These are phyloP conservation scores for Erythrocercus mccallii DNA, from an alignment of 2,113 vertebrate genomes.

Conservation along the genomic window DNA sequence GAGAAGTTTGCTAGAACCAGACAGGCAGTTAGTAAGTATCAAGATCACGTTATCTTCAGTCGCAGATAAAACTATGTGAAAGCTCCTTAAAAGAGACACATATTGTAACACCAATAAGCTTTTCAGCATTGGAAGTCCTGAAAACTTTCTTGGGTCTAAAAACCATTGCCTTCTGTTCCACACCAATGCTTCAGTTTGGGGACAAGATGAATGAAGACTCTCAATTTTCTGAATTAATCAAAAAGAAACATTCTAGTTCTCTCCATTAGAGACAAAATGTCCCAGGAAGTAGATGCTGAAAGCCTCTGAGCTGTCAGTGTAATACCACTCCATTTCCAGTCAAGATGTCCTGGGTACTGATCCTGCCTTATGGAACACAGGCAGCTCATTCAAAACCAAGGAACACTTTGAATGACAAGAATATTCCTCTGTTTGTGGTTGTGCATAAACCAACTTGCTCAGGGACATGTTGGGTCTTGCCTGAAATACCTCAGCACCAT, in stretches of 20 bases:
- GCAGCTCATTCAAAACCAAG: neutral
- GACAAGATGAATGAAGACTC: neutral
- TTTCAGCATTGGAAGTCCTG: neutral
- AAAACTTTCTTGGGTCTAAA: neutral
- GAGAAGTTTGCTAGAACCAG: neutral
- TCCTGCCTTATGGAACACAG: neutral
- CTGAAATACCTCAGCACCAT: constrained; percentile 60
- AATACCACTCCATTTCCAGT: neutral
- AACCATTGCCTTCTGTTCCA: neutral
- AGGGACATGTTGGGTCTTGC: neutral
- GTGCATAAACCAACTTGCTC: neutral
- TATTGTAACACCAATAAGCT: neutral
- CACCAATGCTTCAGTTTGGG: neutral
- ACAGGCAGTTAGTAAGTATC: neutral
- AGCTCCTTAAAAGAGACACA: neutral
- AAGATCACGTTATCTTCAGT: neutral
- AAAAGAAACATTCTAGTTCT: neutral
- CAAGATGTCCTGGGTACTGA: neutral
- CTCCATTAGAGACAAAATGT: neutral
- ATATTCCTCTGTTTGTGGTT: neutral
- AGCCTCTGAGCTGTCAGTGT: neutral
- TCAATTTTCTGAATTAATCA: neutral
- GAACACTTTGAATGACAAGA: neutral
- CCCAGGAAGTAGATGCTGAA: neutral
- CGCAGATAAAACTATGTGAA: neutral